Evolutionary conservation across 2,888 invertebrate species (phyloP).

Genomic region (Octodonta nipae): DNA sequence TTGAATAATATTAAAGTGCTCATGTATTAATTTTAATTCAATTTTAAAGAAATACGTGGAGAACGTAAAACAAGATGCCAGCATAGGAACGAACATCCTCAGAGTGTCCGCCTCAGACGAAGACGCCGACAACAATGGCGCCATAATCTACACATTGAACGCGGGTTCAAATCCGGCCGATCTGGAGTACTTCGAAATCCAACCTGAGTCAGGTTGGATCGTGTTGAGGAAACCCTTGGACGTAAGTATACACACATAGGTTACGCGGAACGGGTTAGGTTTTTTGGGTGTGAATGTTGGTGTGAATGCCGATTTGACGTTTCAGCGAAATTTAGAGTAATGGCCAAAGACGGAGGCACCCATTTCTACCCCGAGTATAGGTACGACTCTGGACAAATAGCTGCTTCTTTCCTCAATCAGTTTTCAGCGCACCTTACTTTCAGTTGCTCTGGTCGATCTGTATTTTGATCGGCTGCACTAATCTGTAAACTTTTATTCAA

Average conservation of each 20-base stretch:
- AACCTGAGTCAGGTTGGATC: constrained; percentile 94
- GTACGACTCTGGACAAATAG: constrained; percentile 35
- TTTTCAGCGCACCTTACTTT: constrained; percentile 58
- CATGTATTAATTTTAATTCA: too few relatives aligned
- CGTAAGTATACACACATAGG: constrained; percentile 59
- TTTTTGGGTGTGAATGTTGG: constrained; percentile 6
- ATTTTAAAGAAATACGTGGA: constrained; percentile 83
- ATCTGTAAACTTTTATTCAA: constrained; percentile 35
- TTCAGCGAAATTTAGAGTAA: constrained; percentile 15
- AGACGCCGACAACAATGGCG: constrained; percentile 93
- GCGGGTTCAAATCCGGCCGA: constrained; percentile 79
- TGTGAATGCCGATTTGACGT: constrained; percentile 14
- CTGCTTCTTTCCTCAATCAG: constrained; percentile 52
- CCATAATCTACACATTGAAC: constrained; percentile 81
- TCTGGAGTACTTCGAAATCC: constrained; percentile 91
- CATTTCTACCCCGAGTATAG: constrained; percentile 24
- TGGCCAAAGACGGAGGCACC: constrained; percentile 7
- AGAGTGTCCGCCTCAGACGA: constrained; percentile 92
- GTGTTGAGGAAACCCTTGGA: constrained; percentile 87
- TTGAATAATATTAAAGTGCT: too few relatives aligned
- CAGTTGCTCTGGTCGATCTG: constrained; percentile 44
- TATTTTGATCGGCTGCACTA: constrained; percentile 33
- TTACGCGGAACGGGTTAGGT: constrained; percentile 8
- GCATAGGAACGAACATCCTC: constrained; percentile 85
- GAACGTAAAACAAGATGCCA: constrained; percentile 92